A percentile compares a stretch with the other conserved stretches of the same genome.
phyloP scores from a whole-genome alignment of 2,888 invertebrate genomes.

The Cheiracanthium punctorium region DNA sequence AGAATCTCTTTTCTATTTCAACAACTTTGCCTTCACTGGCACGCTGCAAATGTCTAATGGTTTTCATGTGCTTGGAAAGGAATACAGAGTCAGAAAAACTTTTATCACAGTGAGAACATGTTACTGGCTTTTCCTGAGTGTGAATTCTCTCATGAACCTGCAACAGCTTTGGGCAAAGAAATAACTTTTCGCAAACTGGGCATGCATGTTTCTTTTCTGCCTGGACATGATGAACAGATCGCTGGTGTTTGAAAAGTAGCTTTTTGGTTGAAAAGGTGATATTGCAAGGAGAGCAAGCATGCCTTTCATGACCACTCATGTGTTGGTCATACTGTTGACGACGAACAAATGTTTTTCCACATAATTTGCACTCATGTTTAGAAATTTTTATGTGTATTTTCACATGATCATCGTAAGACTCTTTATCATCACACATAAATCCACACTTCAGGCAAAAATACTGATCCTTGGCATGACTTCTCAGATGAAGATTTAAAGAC shows the following conservation, averaged over 20 bases:
- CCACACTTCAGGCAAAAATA: conserved; percentile 74
- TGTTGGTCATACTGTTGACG: conserved; percentile 74
- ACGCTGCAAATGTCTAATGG: conserved; percentile 73
- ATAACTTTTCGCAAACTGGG: conserved; percentile 73
- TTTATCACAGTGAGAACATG: conserved; percentile 73
- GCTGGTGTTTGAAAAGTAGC: conserved; percentile 72
- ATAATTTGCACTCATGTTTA: conserved; percentile 73
- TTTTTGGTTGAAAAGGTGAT: conserved; percentile 73
- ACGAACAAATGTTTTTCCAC: conserved; percentile 73
- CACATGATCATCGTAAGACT: conserved; percentile 72
- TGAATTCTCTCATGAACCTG: conserved; percentile 72
- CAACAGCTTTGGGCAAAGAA: conserved; percentile 72
- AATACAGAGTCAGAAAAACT: conserved; percentile 73
- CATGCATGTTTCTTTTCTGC: conserved; percentile 73
- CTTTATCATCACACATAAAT: conserved; percentile 72
- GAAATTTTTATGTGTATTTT: conserved; percentile 72
- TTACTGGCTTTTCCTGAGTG: conserved; percentile 74
- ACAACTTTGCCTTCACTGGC: conserved; percentile 70
- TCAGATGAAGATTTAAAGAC: conserved; percentile 73
- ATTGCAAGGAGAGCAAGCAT: conserved; percentile 73
- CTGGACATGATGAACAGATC: conserved; percentile 72
- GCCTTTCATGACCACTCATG: conserved; percentile 73
- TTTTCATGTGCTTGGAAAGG: conserved; percentile 74
- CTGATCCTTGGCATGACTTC: conserved; percentile 73
- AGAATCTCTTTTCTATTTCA: conserved; percentile 67